phyloP scores from a whole-genome alignment of 2,888 invertebrate species.

The Cataglyphis albicans region DNA sequence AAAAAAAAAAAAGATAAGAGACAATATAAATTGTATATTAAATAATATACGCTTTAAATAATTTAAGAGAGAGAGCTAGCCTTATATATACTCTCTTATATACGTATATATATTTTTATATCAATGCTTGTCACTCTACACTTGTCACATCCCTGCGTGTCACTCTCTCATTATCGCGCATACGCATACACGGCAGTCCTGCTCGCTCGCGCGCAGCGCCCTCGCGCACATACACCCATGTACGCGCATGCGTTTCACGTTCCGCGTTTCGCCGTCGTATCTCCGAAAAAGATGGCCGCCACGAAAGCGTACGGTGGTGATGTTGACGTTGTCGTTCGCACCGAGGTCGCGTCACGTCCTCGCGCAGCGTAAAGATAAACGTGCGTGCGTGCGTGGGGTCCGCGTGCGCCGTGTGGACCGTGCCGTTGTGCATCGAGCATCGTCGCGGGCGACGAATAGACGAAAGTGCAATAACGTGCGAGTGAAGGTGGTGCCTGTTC shows the following conservation, averaged over 20 bases:
- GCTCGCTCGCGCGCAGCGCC: slow-evolving; percentile 43
- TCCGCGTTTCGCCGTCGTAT: slow-evolving; percentile 69
- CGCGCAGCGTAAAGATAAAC: slow-evolving; percentile 76
- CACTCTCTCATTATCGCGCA: not conserved
- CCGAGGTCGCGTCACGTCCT: slow-evolving; percentile 81
- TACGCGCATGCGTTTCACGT: slow-evolving; percentile 72
- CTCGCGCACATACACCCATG: slow-evolving; percentile 39
- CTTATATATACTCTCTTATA: not conserved
- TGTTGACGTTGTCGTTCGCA: slow-evolving; percentile 83
- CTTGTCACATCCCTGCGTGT: not conserved
- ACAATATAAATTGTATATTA: too few relatives aligned
- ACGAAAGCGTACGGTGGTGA: slow-evolving; percentile 84
- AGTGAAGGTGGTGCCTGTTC: slow-evolving; percentile 61
- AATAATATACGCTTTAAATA: too few relatives aligned
- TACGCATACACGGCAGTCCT: slow-evolving; percentile 1
- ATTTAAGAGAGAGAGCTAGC: not conserved
- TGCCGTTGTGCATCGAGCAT: slow-evolving; percentile 25
- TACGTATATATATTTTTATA: not conserved
- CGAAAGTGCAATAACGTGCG: slow-evolving; percentile 42
- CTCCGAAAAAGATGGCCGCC: slow-evolving; percentile 84
- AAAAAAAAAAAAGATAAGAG: not conserved
- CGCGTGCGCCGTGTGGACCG: slow-evolving; percentile 59
- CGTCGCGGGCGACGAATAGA: slow-evolving; percentile 55
- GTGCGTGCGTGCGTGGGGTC: slow-evolving; percentile 68
- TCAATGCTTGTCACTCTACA: not conserved